Conservation (phyloP, 2,113 vertebrate genomes). For the Tragelaphus buxtoni region DNA sequence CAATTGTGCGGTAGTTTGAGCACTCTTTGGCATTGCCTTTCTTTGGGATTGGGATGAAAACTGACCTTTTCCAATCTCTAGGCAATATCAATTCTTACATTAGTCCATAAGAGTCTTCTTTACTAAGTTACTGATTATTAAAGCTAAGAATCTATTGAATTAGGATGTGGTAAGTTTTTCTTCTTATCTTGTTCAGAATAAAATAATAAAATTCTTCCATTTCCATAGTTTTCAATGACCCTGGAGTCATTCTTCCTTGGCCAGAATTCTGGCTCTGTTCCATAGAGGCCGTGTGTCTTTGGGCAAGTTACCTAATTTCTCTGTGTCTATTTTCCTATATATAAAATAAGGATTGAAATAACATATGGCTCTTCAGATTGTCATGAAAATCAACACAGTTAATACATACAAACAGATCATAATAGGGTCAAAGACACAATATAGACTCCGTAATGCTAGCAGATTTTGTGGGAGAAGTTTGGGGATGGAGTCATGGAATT, state of each 20-base stretch:
- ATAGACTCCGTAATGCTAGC: neutral
- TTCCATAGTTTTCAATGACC: neutral
- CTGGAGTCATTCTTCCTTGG: neutral
- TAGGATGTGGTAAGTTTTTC: neutral
- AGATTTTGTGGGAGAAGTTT: neutral
- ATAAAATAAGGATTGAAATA: neutral
- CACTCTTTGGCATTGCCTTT: no score
- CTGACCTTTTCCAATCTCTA: neutral
- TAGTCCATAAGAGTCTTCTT: neutral
- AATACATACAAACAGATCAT: neutral
- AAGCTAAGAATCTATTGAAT: neutral
- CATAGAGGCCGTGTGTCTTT: neutral
- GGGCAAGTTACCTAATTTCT: neutral
- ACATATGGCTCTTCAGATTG: neutral
- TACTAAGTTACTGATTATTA: neutral
- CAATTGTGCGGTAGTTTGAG: no score
- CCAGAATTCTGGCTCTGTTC: neutral
- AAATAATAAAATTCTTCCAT: neutral
- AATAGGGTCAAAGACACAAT: neutral
- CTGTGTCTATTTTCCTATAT: neutral
- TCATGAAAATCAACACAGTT: neutral
- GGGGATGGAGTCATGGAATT: neutral
- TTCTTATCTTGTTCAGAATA: neutral
- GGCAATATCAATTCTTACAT: neutral
- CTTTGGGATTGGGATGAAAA: no score